phyloP scores from a whole-genome alignment of 2,888 invertebrate genomes.

The Apotomis turbidana region DNA sequence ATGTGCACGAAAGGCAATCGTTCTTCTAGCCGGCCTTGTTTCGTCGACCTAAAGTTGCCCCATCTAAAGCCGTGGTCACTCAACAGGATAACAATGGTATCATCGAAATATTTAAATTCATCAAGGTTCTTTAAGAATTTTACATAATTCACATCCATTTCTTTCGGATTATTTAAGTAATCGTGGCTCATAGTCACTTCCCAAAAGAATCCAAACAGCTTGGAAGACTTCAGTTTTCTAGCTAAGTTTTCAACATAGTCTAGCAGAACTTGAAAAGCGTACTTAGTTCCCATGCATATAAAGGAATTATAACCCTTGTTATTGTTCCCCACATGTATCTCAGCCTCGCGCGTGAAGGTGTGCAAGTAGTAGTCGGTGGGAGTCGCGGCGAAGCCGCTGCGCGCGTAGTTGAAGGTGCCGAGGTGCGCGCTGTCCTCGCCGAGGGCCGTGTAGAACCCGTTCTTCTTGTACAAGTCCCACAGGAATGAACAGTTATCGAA shows the following conservation, averaged over 20 bases:
- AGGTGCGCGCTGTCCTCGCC: constrained; percentile 92
- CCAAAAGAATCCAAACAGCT: constrained; percentile 94
- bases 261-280: constrained; percentile 88
- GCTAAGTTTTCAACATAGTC: constrained; percentile 88
- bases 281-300: constrained; percentile 88
- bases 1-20: constrained; percentile 92
- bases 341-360: constrained; percentile 88
- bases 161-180: constrained; percentile 89
- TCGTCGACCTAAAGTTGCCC: constrained; percentile 92
- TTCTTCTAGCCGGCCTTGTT: constrained; percentile 94
- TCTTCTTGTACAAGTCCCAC: constrained; percentile 90
- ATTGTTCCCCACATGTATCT: constrained; percentile 86
- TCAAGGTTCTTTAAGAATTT: constrained; percentile 83
- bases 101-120: constrained; percentile 81
- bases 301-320: constrained; percentile 85
- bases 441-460: constrained; percentile 90
- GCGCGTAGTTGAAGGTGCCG: constrained; percentile 91
- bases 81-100: constrained; percentile 88
- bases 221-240: constrained; percentile 80
- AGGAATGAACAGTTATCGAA: constrained; percentile 93
- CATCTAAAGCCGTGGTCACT: constrained; percentile 96
- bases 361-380: constrained; percentile 94
- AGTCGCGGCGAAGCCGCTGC: constrained; percentile 88
- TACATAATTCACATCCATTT: constrained; percentile 87
- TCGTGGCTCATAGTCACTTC: constrained; percentile 93